A percentile compares a stretch with the other conserved stretches of the same genome.
phyloP scores from a whole-genome alignment of 2,888 invertebrate genomes.

The Torymus auratus region DNA sequence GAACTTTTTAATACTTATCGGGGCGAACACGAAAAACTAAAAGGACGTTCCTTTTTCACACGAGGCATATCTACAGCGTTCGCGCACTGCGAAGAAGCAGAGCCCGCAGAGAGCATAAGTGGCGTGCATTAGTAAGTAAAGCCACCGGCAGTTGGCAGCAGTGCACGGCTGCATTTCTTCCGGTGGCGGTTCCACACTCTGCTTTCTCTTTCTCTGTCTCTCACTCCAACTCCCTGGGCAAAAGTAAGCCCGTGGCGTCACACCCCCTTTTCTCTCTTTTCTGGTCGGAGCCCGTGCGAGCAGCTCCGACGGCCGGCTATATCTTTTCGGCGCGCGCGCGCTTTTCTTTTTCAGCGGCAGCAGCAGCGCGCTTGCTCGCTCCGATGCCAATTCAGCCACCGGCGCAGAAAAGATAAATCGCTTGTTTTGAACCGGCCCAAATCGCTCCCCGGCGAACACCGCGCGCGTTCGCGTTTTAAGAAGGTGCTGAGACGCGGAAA shows the following conservation, averaged over 20 bases:
- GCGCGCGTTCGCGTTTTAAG: slow-evolving; percentile 57
- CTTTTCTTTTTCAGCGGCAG: slow-evolving; percentile 65
- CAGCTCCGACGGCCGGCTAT: slow-evolving; percentile 62
- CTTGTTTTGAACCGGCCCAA: slow-evolving; percentile 70
- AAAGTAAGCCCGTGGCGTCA: slow-evolving; percentile 25
- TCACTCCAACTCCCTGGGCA: slow-evolving; percentile 48
- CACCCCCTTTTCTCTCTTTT: slow-evolving; percentile 53
- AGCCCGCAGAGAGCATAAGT: slow-evolving; percentile 38
- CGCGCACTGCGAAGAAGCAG: slow-evolving; percentile 1
- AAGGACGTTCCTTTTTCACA: slow-evolving; percentile 21
- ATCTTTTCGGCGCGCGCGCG: slow-evolving; percentile 64
- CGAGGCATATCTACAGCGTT: too few relatives aligned
- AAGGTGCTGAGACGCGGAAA: slow-evolving; percentile 60
- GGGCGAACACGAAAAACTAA: slow-evolving; percentile 16
- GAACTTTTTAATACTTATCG: slow-evolving; percentile 39
- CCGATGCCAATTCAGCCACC: slow-evolving; percentile 67
- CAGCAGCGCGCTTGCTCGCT: slow-evolving; percentile 49
- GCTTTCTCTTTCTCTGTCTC: slow-evolving; percentile 31
- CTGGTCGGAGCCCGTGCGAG: slow-evolving; percentile 27
- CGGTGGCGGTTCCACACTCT: slow-evolving; percentile 32
- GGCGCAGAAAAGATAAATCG: slow-evolving; percentile 73
- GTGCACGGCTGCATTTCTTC: slow-evolving; percentile 58
- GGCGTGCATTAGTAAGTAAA: slow-evolving; percentile 57
- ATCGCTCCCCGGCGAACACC: slow-evolving; percentile 62
- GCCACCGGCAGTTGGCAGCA: slow-evolving; percentile 59